Base-by-base conservation (phyloP, 2,888 invertebrate species). In the Parochlus steinenii region DNA sequence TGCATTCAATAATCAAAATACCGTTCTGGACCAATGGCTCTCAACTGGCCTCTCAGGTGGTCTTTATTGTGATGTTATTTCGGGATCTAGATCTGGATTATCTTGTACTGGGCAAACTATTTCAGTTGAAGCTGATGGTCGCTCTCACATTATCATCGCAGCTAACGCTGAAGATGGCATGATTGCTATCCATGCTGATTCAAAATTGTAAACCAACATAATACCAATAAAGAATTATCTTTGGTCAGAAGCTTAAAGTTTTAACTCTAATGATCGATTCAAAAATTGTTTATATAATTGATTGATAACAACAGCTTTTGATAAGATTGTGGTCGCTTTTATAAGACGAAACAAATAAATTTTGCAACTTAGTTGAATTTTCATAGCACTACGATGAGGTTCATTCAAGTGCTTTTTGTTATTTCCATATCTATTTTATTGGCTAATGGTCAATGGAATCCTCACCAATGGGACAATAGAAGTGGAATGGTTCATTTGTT, bases 61-160 rank as follows among this genome's bases (percentile, higher is more conserved):
- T 11, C 61, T 46, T 0, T 90, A 90, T 57, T 90, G 89, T 52
- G 87, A 90, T 55, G 64, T 89, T 12, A 81, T 86, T 44, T 75
- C 78, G n/a, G 86, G 86, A 1, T 54, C 58, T 11, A 60, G 63
- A 45, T 47, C 49, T 1, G 58, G 67, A 38, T 67, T 64, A 36
- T 47, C 48, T 2, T 83, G 82, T 47, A 72, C 74, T 0, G 81
- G 81, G 17, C 71, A 67, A 45, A 54, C 57, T 0, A 54, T 82
- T 4, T 59, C 50, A 1, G 81, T 83, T 0, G 66, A 64, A 11
- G 47, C 48, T 5, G 60, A 67, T 40, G 74, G 76, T 0, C 56
- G 55, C 1, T 76, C 74, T 1, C 49, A 58, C 33, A 67, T 81
- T 39, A 44, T 52, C 27, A 53, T 81, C 8, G 51, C 61, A 1